These are phyloP conservation scores for Diogma glabrata DNA, from an alignment of 2,888 invertebrate genomes.

Conservation along the genomic window DNA sequence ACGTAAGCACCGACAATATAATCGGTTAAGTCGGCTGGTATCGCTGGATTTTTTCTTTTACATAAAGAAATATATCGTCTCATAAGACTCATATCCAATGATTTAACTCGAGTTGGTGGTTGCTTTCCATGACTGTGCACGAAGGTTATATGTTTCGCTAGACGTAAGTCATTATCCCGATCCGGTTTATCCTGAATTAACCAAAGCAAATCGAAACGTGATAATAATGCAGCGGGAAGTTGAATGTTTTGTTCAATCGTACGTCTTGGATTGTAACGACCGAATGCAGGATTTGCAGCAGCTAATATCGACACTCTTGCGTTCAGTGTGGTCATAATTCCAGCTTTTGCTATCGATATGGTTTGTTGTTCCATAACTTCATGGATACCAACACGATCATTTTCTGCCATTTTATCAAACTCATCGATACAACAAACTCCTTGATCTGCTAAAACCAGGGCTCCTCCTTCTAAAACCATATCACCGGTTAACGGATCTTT, in stretches of 20 bases:
- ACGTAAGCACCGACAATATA: constrained; percentile 79
- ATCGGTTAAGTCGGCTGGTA: constrained; percentile 79
- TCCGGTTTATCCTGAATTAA: constrained; percentile 75
- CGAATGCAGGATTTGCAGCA: constrained; percentile 98
- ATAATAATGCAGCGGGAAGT: constrained; percentile 91
- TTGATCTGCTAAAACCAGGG: constrained; percentile 89
- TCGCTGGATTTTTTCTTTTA: constrained; percentile 73
- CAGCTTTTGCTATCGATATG: constrained; percentile 97
- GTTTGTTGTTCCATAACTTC: constrained; percentile 99
- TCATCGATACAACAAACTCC: constrained; percentile 99
- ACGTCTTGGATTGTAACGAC: constrained; percentile 91
- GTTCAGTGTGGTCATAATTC: constrained; percentile 96
- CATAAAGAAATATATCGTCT: constrained; percentile 86
- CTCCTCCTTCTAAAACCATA: constrained; percentile 95
- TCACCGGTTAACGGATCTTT: constrained; percentile 96
- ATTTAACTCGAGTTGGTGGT: constrained; percentile 62
- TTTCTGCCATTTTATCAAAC: constrained; percentile 98
- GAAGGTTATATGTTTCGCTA: constrained; percentile 96
- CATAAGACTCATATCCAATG: constrained; percentile 86
- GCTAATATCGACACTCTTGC: constrained; percentile 95
- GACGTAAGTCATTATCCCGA: constrained; percentile 58
- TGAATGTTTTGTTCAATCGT: constrained; percentile 96
- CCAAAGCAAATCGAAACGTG: constrained; percentile 94
- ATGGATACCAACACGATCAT: constrained; percentile 89
- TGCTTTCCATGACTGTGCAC: constrained; percentile 88